Evolutionary conservation across 1,140 invertebrate genomes (phyloP), one percentile per base, ranked within the genome.

Genomic region (Papilio xuthus): DNA sequence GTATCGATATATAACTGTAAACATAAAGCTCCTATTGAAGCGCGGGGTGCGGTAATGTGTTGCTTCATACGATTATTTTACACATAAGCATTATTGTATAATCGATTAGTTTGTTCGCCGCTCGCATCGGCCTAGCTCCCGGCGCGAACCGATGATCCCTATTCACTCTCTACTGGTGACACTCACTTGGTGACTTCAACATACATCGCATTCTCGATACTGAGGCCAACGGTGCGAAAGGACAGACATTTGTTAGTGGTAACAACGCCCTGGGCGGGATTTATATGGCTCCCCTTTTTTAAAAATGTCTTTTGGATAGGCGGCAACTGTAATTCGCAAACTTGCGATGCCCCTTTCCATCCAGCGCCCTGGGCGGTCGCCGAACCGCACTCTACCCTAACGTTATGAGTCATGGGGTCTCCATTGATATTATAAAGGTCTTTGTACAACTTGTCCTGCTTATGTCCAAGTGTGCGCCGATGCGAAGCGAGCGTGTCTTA

Each of bases 1-100:
- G 74, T 81, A 73, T 76, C 56, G 74, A 76, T 76, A 60, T 76
- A 76, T 76, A 63, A 76, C 74, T 76, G 74, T 76, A 60, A 41
- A 76, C 53, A 26, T 56, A 53, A 76, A 42, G 74, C 74, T 42
- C 74, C 74, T 41, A 37, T 76, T 41, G 56, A 60, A 60, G 53
- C 56, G 74, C 71, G 71, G 71, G 71, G 42, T 67, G 41, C 42
- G 41, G 12, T 23, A 20, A 50, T 73, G 70, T 75, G n/a, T 76
- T 76, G 74, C 74, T 76, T 76, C 28, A 63, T 67, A 56, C 74
- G 50, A 76, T 76, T 76, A 76, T 76, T 76, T 76, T 76, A 76
- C 53, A 76, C 74, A 76, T 76, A 76, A 76, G 74, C 74, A 76
- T 63, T 56, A 76, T 76, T 76, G 37, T 76, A 76, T 76, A 76